Conservation (phyloP, 2,888 invertebrate genomes). For the Tinea semifulvella region DNA sequence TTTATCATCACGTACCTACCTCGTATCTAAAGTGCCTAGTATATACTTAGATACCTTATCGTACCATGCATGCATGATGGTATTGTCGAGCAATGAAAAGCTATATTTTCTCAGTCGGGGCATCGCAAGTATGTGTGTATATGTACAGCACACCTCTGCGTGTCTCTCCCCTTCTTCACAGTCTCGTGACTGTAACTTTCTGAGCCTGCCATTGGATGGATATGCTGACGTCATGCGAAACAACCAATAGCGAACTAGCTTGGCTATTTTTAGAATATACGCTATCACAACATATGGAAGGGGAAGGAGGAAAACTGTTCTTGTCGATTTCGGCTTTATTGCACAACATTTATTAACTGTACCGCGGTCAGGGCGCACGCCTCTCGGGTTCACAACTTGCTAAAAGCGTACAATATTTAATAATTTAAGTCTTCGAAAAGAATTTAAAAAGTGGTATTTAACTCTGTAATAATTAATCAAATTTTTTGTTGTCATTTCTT, state of each 20-base stretch:
- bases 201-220: constrained; percentile 34
- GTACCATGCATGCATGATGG: no score
- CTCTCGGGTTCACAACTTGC: constrained; percentile 16
- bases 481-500: neutral
- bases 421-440: neutral
- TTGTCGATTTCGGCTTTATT: constrained; percentile 30
- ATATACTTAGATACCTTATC: no score
- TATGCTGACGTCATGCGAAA: constrained; percentile 43
- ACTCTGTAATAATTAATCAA: neutral
- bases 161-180: neutral
- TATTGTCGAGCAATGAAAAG: no score
- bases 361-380: constrained; percentile 33
- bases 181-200: constrained; percentile 36
- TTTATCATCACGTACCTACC: no score
- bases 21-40: no score
- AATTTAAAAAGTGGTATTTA: neutral
- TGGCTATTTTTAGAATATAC: constrained; percentile 54
- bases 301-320: constrained; percentile 52
- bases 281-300: constrained; percentile 33
- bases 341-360: constrained; percentile 51
- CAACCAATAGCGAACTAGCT: constrained; percentile 34
- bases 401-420: neutral
- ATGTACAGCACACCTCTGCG: neutral
- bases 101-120: no score
- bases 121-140: no score